Conservation (phyloP, 2,113 vertebrate genomes). For the Sarotherodon lohbergeri region DNA sequence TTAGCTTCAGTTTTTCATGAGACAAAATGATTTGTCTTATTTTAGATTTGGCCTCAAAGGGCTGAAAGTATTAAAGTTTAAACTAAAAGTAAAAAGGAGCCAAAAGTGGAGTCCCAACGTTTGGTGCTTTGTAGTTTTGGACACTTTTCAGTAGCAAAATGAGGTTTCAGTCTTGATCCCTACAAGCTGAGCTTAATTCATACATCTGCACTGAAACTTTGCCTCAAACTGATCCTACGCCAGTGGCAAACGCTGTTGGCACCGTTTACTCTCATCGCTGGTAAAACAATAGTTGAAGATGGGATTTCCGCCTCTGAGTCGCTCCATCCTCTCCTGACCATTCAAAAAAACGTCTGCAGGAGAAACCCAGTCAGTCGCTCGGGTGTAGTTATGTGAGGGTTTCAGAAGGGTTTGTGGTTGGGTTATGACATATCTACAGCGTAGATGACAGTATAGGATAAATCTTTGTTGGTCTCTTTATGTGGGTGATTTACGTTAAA, state of each 20-base stretch:
- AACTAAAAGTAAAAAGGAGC: background rate
- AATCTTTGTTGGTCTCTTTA: background rate
- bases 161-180: background rate
- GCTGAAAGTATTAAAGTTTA: background rate
- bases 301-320: background rate
- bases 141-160: background rate
- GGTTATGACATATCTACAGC: background rate
- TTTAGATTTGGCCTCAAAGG: background rate
- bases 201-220: background rate
- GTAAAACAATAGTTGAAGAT: background rate
- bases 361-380: background rate
- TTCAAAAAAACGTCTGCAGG: rapidly evolving
- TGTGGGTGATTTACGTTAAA: background rate
- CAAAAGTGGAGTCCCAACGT: background rate
- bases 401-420: background rate
- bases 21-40: background rate
- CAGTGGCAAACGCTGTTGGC: background rate
- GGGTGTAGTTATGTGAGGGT: background rate
- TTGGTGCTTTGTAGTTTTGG: background rate
- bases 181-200: background rate
- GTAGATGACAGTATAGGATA: rapidly evolving
- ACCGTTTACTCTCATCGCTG: background rate
- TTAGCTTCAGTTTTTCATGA: background rate
- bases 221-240: background rate
- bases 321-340: background rate